Evolutionary conservation across 2,113 vertebrate species (phyloP), one percentile per base, ranked within the genome.

Genomic region (Vicugna pacos): DNA sequence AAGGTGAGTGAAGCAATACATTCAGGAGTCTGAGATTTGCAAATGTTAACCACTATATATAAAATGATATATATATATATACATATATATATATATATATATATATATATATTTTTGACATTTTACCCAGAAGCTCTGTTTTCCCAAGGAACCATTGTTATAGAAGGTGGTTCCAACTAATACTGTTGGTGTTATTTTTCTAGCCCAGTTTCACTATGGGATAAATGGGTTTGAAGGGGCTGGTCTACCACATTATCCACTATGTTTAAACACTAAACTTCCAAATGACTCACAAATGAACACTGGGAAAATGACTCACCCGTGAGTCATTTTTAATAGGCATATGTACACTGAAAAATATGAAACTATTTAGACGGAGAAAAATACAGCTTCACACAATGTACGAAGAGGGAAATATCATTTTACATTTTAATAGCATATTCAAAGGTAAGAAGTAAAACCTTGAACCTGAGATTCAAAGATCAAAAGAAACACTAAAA

Each of bases 401-500:
- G 70, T 38, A 32, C 24, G 64, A 81, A 92, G 11, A 85, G 28
- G 3, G 48, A 90, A 85, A 46, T 42, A 24, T 22, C 52, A 86
- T 89, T 96, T 92, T 91, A 52, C 6, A 95, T 70, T 89, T 60
- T 26, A 94, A 67, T 46, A 54, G 32, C 19, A 64, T 52, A 35
- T 95, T 86, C 46, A 94, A 88, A 94, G 58, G 28, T 80, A 73
- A 93, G 46, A 65, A 79, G 5, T 65, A 79, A 69, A 85, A 6
- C 16, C 11, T 87, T 96, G 32, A 93, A 82, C 6, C 32, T 30
- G 22, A 89, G 22, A 95, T 69, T 72, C n/a, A 77, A 92, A 91
- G 35, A 90, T 50, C 46, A 96, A 96, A 96, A 87, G 42, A 14
- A 70, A 58, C 12, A 76, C 12, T 64, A 60, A 80, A 64, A 52